Evolutionary conservation across 2,888 invertebrate species (phyloP).

Genomic region (Trichogramma evanescens): DNA sequence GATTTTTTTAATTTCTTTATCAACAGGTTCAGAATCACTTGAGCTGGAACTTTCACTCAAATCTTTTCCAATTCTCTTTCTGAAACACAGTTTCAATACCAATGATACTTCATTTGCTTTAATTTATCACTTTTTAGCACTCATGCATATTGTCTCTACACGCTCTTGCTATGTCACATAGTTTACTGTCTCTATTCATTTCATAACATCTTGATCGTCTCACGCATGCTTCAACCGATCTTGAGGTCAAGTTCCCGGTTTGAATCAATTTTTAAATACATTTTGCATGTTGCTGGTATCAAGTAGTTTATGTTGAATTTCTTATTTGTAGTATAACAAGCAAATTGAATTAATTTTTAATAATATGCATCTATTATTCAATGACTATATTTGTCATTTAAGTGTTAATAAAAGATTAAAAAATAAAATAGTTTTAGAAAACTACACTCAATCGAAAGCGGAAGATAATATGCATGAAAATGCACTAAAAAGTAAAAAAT

Average conservation of each 20-base stretch:
- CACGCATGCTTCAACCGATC: conserved; percentile 5
- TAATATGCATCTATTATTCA: neutral
- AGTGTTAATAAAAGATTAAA: conserved; percentile 13
- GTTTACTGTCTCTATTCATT: conserved; percentile 19
- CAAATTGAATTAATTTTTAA: no score
- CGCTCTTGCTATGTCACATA: conserved; percentile 20
- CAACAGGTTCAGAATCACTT: conserved; percentile 14
- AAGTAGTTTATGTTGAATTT: neutral
- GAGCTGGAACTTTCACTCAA: conserved; percentile 19
- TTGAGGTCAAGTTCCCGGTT: conserved; percentile 17
- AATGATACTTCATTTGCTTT: conserved; percentile 27
- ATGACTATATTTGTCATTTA: conserved; percentile 3
- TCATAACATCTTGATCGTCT: conserved; percentile 14
- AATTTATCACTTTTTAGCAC: conserved; percentile 16
- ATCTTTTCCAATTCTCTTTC: conserved; percentile 30
- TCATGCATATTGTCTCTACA: conserved; percentile 25
- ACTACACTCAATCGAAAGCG: conserved; percentile 19
- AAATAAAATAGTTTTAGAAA: conserved; percentile 12
- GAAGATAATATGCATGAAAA: conserved; percentile 25
- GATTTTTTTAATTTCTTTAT: neutral
- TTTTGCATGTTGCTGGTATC: no score
- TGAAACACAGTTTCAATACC: conserved; percentile 37
- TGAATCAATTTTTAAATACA: conserved; percentile 9
- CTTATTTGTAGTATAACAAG: no score
- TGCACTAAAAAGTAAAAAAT: conserved; percentile 10